Percentiles rank a stretch among this genome's conserved stretches.
Evolutionary conservation across 1,140 invertebrate genomes (phyloP).

Genomic region (Thalassaphorura encarpata): DNA sequence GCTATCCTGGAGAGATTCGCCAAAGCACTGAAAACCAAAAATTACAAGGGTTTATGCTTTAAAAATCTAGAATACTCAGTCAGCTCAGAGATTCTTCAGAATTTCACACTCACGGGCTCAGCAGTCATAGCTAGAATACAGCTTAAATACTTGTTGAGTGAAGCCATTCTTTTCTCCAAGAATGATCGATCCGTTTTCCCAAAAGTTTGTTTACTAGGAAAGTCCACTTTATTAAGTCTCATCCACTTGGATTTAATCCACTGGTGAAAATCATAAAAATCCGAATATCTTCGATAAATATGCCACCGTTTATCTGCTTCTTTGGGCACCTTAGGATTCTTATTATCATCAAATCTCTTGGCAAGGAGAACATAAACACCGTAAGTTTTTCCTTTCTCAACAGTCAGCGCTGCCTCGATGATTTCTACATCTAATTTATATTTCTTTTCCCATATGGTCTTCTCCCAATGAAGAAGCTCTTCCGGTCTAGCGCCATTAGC

Average conservation of each 20-base stretch:
- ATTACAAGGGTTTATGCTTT: neutral
- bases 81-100: too few relatives aligned
- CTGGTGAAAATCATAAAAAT: slow-evolving; percentile 56
- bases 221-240: slow-evolving; percentile 57
- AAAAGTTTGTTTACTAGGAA: slow-evolving; percentile 49
- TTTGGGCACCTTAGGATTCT: neutral
- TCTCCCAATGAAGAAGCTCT: slow-evolving; percentile 25
- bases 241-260: slow-evolving; percentile 32
- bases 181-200: slow-evolving; percentile 63
- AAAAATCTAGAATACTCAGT: neutral
- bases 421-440: slow-evolving; percentile 33
- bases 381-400: slow-evolving; percentile 64
- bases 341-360: slow-evolving; percentile 45
- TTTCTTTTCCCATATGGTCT: slow-evolving; percentile 16
- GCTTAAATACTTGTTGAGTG: slow-evolving; percentile 72
- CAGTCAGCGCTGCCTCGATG: slow-evolving; percentile 33
- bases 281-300: slow-evolving; percentile 69
- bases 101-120: slow-evolving; percentile 15
- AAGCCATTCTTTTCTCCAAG: slow-evolving; percentile 71
- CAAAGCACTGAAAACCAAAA: slow-evolving; percentile 36
- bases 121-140: slow-evolving; percentile 34
- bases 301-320: slow-evolving; percentile 62
- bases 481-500: slow-evolving; percentile 7
- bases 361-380: slow-evolving; percentile 84
- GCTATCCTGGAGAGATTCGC: slow-evolving; percentile 48